Evolutionary conservation across 2,113 vertebrate genomes (phyloP), one percentile per base, ranked within the genome.

Genomic region (Chinchilla lanigera): DNA sequence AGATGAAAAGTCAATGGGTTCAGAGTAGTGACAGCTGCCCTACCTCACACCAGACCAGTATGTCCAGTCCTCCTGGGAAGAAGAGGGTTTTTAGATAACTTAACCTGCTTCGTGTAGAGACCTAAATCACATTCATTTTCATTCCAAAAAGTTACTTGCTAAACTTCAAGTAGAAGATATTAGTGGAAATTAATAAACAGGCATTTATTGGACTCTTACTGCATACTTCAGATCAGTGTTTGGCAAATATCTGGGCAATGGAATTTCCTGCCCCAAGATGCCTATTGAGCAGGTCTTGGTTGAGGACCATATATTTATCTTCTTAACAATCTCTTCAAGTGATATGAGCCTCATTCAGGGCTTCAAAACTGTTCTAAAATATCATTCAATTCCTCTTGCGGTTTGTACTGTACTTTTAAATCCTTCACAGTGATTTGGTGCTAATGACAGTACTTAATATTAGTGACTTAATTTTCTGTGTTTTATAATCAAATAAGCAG

Each of bases 401-500:
- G 50, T 87, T 58, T 82, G 12, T 7, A 50, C n/a, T 80, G 22
- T 13, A 67, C 41, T 77, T 84, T 85, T 16, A 65, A 86, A 58
- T 54, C 22, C 38, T 81, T 30, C 24, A 22, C 4, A 89, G 78
- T n/a, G 50, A 8, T 16, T 44, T 86, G 60, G 17, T n/a, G 47
- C 47, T 58, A 67, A 47, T 56, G 30, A 20, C 3, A 69, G 89
- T 35, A 85, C 81, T 89, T n/a, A 78, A 54, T 67, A 82, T 20
- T 61, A 44, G 22, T 16, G 20, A 44, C 30, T 50, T 81, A 50
- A 85, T 38, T 9, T 44, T 52, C 14, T 63, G 28, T 61, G n/a
- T 80, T 71, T 80, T 73, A 2, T 60, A 94, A 92, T 19, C 30
- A 93, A 90, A 75, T 20, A 91, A 41, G 47, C n/a, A 95, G 44